Percentiles rank a stretch among this genome's conserved stretches.
Conservation (phyloP, 2,113 vertebrate species). For the Oreochromis spilurus region DNA sequence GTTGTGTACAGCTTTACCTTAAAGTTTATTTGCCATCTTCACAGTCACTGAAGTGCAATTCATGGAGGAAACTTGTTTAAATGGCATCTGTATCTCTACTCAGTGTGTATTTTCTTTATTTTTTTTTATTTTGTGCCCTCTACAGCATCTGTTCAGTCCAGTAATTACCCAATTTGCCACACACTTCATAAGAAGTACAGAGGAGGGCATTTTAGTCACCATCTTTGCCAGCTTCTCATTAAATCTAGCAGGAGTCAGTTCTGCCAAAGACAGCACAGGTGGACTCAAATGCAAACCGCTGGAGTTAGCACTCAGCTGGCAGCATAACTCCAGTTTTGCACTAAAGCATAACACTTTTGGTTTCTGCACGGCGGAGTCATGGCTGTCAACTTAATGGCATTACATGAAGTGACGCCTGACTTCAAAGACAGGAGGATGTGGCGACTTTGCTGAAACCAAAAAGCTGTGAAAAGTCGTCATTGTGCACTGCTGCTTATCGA, state of each 20-base stretch:
- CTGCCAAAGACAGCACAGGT: slow-evolving; percentile 48
- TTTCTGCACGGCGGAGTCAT: neutral
- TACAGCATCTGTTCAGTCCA: neutral
- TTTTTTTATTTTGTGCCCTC: neutral
- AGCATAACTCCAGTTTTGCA: neutral
- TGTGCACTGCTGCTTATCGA: neutral
- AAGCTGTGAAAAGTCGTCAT: neutral
- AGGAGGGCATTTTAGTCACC: neutral
- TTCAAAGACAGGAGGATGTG: slow-evolving; percentile 1
- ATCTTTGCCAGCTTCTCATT: slow-evolving; percentile 35
- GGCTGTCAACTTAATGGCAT: slow-evolving; percentile 17
- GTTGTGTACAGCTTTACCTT: neutral
- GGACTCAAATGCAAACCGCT: slow-evolving; percentile 38
- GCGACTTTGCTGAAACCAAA: neutral
- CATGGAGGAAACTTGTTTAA: neutral
- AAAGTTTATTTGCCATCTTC: neutral
- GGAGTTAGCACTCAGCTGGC: neutral
- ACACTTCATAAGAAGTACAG: neutral
- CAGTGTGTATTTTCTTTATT: neutral
- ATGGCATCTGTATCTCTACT: neutral
- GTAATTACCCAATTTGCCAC: neutral
- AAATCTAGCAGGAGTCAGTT: slow-evolving; percentile 6
- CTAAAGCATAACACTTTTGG: neutral
- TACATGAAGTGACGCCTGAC: slow-evolving; percentile 7
- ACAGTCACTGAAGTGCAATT: neutral